phyloP scores from a whole-genome alignment of 2,797 vertebrate genomes.

The Chaunax sp. region DNA sequence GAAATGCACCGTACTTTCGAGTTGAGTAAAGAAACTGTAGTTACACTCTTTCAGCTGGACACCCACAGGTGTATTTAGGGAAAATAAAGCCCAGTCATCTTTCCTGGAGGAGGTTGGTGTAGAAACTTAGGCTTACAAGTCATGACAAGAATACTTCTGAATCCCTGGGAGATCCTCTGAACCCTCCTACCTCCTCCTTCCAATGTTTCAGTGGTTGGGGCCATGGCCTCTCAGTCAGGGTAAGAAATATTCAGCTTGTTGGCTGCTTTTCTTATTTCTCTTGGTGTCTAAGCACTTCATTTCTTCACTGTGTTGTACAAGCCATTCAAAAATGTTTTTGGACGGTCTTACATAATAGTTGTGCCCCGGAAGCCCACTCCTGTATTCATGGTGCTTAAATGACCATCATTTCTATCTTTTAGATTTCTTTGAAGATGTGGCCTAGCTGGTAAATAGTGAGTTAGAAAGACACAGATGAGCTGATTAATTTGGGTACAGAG shows the following conservation, averaged over 20 bases:
- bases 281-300: constrained; percentile 14
- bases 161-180: constrained; percentile 76
- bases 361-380: constrained; percentile 36
- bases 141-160: constrained; percentile 74
- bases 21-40: constrained; percentile 69
- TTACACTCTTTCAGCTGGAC: constrained; percentile 51
- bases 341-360: constrained; percentile 18
- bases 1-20: constrained; percentile 79
- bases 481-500: constrained; percentile 64
- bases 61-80: constrained; percentile 24
- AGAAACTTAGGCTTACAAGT: constrained; percentile 56
- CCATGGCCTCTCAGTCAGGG: constrained; percentile 89
- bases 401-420: constrained; percentile 32
- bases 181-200: constrained; percentile 75
- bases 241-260: constrained; percentile 79
- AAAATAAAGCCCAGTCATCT: constrained; percentile 22
- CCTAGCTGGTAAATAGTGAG: constrained; percentile 33
- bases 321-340: not conserved
- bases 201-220: constrained; percentile 86
- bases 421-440: constrained; percentile 39
- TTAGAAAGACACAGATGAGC: constrained; percentile 42
- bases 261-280: constrained; percentile 54
- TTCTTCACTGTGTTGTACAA: not conserved
- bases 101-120: constrained; percentile 38
- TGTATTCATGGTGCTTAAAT: constrained; percentile 49